Evolutionary conservation across 2,797 vertebrate genomes (phyloP), one percentile per base, ranked within the genome.

Genomic region (Sebastes taczanowskii): DNA sequence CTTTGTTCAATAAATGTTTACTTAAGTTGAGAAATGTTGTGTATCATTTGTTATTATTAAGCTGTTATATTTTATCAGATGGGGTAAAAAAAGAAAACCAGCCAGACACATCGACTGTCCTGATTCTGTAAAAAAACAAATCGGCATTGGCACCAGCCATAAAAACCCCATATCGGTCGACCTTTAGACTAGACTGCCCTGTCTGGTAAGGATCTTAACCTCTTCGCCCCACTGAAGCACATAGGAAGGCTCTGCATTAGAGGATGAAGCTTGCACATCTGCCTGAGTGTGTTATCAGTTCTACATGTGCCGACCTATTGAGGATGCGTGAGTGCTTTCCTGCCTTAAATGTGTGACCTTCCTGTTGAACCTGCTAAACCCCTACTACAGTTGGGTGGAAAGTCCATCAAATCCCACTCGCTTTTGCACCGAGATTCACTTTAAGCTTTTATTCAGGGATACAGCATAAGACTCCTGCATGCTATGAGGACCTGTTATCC

Each of bases 191-290:
- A 49, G 32, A 29, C 58, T 23, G 25, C 5, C 5, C 20, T 16
- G 52, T 74, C 42, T 46, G 29, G 7, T 74, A 7, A 80, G 66
- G 29, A 30, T 52, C 42, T 65, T 46, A 66, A 83, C 59, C 60
- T 68, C 67, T 42, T 69, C 58, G 71, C 32, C 67, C 27, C 4
- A 13, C 0, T 35, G 53, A 77, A 71, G 29, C 62, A 64, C 20
- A 79, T 4, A 74, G 25, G n/a, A 62, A 32, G 42, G 22, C 53
- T 78, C 32, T 38, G 64, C 55, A 70, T 83, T 73, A 83, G 16
- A 53, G 64, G 86, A 87, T 77, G 61, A 85, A 66, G 38, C 59
- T 69, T 55, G 80, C 49, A 79, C 75, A 79, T 84, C 58, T 82
- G 79, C 30, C 58, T 1, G 6, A 65, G 67, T 59, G 53, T 67